Evolutionary conservation across 2,797 vertebrate species (phyloP), one percentile per base, ranked within the genome.

Genomic region (Anabacerthia variegaticeps): DNA sequence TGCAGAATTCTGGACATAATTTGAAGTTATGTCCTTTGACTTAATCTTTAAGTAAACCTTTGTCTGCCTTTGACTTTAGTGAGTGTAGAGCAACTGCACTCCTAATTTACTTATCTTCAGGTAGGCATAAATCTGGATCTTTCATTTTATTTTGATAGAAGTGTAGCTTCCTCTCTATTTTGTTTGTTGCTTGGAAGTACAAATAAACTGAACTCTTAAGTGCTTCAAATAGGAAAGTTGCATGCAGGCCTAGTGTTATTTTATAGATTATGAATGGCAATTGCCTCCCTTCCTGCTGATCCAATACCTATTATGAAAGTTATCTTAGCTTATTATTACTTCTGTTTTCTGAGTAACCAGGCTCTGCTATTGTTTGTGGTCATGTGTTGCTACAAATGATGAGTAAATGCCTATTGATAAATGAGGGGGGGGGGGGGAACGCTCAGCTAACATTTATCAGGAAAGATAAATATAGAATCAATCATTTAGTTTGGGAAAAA

Each of bases 401-500:
- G 27, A 67, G 10, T 39, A 76, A 81, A 79, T 65, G n/a, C 24
- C 26, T 75, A 5, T 36, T 52, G 48, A 72, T 62, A 78, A 65
- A n/a, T 20, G 6, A 41, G 58, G 54, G 41, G 44, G 1, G 1
- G 4, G 22, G 0, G 1, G 4, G 22, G 0, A 11, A 36, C n/a
- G n/a, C 8, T 8, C 24, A 52, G 27, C 12, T n/a, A 14, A 12
- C 44, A 27, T 28, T 12, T 20, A 68, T 5, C 15, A 65, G 48
- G 22, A 80, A 55, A 19, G 36, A 63, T 48, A 74, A 71, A 86
- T 34, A 48, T 5, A 59, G 27, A 79, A 44, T 74, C 32, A 55
- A 10, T 44, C 1, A 18, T 34, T 79, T 92, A 12, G 44, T 32
- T 76, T 76, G 34, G 58, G 82, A 79, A 79, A 61, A 13, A 61